Evolutionary conservation across 1,140 invertebrate genomes (phyloP), one percentile per base, ranked within the genome.

Genomic region (Brachionus manjavacas): DNA sequence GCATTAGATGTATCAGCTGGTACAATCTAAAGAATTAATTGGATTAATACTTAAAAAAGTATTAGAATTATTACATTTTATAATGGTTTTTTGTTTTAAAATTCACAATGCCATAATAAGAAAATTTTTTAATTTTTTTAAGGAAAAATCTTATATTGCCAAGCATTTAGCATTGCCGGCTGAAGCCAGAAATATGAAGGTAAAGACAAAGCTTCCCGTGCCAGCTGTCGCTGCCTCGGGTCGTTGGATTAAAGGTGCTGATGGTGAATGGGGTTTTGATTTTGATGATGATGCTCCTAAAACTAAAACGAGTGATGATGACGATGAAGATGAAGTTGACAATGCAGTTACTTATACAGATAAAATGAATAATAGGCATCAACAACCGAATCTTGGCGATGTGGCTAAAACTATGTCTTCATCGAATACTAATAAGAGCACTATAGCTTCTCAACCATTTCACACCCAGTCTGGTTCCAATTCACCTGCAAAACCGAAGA

Each of bases 121-220:
- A 66, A 66, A 64, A 9, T 35, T 68, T 39, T 35, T 12, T 0
- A 31, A 14, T 68, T 68, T 39, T 12, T 31, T 31, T 4, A 35
- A 72, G 68, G 90, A 84, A 28, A 72, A 72, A 28, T 72, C 83
- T 14, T 66, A 74, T 66, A 76, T 84, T 12, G 52, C 72, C 9
- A 84, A 83, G 20, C 81, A 83, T 70, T 31, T 83, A 35, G 81
- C 68, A 20, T 31, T 83, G 12, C 31, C 60, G 0, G 60, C 60
- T 23, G 60, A 83, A 20, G 81, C 60, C 14, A 35, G 81, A 12
- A 83, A 83, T 4, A 83, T 68, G 60, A 83, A 68, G 12, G 43
- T 43, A 46, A 68, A 83, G 35, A 72, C 14, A 31, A 68, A 25
- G 39, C 14, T 83, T 16, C 60, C 81, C 20, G 39, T 68, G 43